A percentile compares a stretch with the other conserved stretches of the same genome.
Conservation (phyloP, 2,113 vertebrate species). For the Eudorcas thomsonii region DNA sequence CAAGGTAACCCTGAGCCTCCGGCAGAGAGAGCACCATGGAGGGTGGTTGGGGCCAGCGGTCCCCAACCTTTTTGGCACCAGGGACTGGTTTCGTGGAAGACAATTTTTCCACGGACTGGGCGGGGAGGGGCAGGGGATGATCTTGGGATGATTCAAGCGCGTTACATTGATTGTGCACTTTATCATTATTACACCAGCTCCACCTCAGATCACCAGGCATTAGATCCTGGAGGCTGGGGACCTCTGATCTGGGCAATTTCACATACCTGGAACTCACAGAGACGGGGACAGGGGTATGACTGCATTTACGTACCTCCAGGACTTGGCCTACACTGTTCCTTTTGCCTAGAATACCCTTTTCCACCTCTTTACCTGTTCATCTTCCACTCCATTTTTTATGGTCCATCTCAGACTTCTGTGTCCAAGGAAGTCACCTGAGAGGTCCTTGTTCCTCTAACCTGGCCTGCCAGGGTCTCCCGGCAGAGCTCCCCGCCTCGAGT, state of each 20-base stretch:
- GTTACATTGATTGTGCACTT: not conserved
- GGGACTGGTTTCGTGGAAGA: not conserved
- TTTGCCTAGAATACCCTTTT: not conserved
- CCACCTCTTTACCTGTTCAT: not conserved
- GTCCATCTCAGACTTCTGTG: not conserved
- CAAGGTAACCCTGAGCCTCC: not conserved
- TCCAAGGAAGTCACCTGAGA: not conserved
- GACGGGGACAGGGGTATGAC: fast-evolving
- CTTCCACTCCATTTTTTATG: too few relatives aligned
- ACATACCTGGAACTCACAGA: not conserved
- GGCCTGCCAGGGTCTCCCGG: not conserved
- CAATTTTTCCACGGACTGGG: not conserved
- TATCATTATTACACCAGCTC: not conserved
- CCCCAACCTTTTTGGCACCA: not conserved
- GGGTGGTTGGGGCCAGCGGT: fast-evolving
- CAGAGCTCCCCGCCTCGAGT: fast-evolving
- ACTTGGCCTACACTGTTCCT: not conserved
- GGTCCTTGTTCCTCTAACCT: not conserved
- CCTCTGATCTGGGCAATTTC: not conserved
- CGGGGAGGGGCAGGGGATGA: not conserved
- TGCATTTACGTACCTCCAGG: not conserved
- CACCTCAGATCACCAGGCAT: not conserved
- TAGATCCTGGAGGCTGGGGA: not conserved
- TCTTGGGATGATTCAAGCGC: not conserved
- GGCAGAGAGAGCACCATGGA: too few relatives aligned